phyloP scores from a whole-genome alignment of 2,797 vertebrate genomes.

The Meda fulgida region DNA sequence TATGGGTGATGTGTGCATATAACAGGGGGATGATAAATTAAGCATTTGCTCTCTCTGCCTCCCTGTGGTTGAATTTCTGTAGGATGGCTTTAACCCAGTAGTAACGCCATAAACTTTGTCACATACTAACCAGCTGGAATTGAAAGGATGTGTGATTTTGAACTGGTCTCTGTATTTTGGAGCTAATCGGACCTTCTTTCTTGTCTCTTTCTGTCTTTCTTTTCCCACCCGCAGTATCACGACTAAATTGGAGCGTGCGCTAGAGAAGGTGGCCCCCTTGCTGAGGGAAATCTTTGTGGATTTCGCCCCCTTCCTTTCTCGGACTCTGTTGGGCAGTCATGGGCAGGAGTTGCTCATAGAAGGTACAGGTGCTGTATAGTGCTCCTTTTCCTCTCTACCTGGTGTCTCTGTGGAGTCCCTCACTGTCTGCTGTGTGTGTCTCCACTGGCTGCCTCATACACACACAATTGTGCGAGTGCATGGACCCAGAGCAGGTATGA shows the following conservation, averaged over 20 bases:
- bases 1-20: constrained; percentile 36
- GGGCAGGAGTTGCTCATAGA: constrained; percentile 99
- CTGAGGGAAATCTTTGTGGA: constrained; percentile 99
- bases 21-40: constrained; percentile 24
- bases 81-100: constrained; percentile 38
- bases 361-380: constrained; percentile 92
- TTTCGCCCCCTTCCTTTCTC: constrained; percentile 96
- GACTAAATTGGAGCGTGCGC: constrained; percentile 96
- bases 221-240: constrained; percentile 87
- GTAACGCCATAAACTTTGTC: constrained; percentile 41
- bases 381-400: constrained; percentile 76
- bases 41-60: constrained; percentile 39
- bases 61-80: constrained; percentile 40
- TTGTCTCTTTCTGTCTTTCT: constrained; percentile 15
- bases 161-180: neutral
- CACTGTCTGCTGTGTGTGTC: constrained; percentile 64
- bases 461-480: constrained; percentile 40
- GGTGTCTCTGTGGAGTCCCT: constrained; percentile 80
- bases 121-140: constrained; percentile 49
- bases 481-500: constrained; percentile 58
- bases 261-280: constrained; percentile 98
- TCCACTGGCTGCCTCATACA: constrained; percentile 56
- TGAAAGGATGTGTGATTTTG: constrained; percentile 28
- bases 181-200: constrained; percentile 1
- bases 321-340: constrained; percentile 96